Percentiles rank a stretch among this genome's conserved stretches.
Evolutionary conservation across 2,888 invertebrate genomes (phyloP).

Genomic region (Papilio demoleus): DNA sequence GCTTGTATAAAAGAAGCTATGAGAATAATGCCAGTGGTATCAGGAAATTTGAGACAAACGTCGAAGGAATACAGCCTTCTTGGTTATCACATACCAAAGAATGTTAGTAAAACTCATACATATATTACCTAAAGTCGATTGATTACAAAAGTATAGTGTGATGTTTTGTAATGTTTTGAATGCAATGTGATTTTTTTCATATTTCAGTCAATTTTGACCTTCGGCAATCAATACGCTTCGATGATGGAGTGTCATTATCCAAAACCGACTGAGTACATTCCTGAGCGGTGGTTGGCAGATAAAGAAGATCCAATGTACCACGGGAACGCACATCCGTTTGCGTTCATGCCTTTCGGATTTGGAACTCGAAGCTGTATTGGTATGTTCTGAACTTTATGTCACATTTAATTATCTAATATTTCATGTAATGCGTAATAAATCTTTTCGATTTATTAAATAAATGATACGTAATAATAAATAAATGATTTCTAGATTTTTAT

Average conservation of each 20-base stretch:
- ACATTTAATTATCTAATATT: too few species aligned
- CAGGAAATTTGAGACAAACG: slow-evolving; percentile 82
- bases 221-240: slow-evolving; percentile 85
- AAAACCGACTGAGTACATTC: slow-evolving; percentile 84
- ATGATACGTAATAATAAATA: too few species aligned
- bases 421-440: too few species aligned
- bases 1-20: slow-evolving; percentile 89
- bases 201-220: slow-evolving; percentile 55
- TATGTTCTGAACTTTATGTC: slow-evolving; percentile 41
- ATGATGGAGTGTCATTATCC: slow-evolving; percentile 86
- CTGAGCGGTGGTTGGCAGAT: slow-evolving; percentile 88
- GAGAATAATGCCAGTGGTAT: slow-evolving; percentile 84
- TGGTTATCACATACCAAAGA: slow-evolving; percentile 85
- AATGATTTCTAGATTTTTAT: too few species aligned
- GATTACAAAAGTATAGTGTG: not conserved
- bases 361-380: slow-evolving; percentile 88
- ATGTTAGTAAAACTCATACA: slow-evolving; percentile 64
- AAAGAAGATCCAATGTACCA: slow-evolving; percentile 68
- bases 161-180: not conserved
- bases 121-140: not conserved
- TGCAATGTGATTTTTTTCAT: not conserved
- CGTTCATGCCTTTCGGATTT: slow-evolving; percentile 86
- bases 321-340: slow-evolving; percentile 83
- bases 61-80: slow-evolving; percentile 82
- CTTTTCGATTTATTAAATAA: too few species aligned